phyloP scores from a whole-genome alignment of 2,797 vertebrate genomes.

The Nothura maculosa region DNA sequence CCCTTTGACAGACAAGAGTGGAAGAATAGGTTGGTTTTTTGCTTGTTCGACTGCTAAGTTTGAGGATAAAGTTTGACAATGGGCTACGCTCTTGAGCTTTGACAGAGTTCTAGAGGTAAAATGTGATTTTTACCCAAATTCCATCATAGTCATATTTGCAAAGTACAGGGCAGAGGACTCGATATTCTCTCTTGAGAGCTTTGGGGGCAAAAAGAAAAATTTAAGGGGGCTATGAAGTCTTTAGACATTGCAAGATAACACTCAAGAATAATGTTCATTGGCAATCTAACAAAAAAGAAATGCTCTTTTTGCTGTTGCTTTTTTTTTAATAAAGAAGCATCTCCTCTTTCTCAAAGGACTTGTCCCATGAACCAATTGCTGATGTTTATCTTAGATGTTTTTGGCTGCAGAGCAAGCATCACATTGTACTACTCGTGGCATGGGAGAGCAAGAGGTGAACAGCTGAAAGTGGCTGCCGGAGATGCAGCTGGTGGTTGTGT shows the following conservation, averaged over 20 bases:
- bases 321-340: background rate
- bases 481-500: rapidly evolving
- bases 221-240: background rate
- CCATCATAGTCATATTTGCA: background rate
- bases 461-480: background rate
- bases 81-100: background rate
- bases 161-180: background rate
- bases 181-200: background rate
- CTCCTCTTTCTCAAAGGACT: background rate
- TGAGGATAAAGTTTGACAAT: background rate
- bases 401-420: background rate
- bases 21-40: background rate
- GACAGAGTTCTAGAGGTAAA: background rate
- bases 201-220: background rate
- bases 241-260: background rate
- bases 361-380: too few species aligned
- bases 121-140: background rate
- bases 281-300: background rate
- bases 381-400: background rate
- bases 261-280: background rate
- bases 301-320: background rate
- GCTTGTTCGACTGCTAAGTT: background rate
- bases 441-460: background rate
- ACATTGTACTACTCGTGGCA: rapidly evolving
- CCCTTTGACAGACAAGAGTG: background rate